Evolutionary conservation across 2,113 vertebrate genomes (phyloP).

Genomic region (Isurus oxyrinchus): DNA sequence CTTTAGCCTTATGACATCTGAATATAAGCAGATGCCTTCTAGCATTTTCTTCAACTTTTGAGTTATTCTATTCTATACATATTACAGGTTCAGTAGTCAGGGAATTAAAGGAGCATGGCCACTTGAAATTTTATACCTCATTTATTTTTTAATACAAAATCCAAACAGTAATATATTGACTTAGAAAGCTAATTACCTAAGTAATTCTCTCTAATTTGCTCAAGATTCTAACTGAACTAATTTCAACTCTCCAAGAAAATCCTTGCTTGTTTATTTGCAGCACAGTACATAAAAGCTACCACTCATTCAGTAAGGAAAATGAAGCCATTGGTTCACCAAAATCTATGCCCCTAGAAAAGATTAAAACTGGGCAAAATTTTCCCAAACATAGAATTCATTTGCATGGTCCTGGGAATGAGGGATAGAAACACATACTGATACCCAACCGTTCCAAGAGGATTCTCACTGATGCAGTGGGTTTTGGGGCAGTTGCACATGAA

Average conservation of each 20-base stretch:
- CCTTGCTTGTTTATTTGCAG: neutral
- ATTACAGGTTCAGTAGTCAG: neutral
- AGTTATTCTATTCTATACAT: neutral
- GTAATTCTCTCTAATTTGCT: neutral
- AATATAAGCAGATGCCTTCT: neutral
- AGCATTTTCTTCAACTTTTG: neutral
- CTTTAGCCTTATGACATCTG: neutral
- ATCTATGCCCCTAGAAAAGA: neutral
- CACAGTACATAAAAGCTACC: neutral
- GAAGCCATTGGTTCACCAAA: neutral
- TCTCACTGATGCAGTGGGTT: neutral
- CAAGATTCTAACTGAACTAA: neutral
- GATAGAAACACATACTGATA: neutral
- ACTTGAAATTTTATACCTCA: neutral
- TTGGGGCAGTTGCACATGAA: neutral
- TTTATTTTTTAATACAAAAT: neutral
- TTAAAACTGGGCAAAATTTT: neutral
- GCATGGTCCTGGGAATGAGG: neutral
- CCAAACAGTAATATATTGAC: too few species aligned
- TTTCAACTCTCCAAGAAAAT: neutral
- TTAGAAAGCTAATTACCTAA: neutral
- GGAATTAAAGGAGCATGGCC: neutral
- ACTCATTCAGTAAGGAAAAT: neutral
- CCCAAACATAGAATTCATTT: neutral
- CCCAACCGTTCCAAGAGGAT: neutral